A percentile compares a stretch with the other conserved stretches of the same genome.
Evolutionary conservation across 1,140 invertebrate species (phyloP).

Genomic region (Leucophenga varia): DNA sequence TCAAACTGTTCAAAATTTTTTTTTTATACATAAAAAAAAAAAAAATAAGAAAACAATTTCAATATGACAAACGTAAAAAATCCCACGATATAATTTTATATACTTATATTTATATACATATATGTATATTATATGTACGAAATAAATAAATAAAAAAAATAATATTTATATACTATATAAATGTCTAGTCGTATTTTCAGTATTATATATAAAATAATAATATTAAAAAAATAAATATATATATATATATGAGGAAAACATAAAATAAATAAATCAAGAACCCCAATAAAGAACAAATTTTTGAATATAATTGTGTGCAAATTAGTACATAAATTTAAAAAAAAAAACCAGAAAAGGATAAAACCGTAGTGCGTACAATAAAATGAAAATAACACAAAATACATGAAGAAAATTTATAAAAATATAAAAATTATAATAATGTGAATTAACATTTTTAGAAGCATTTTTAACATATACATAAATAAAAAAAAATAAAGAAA

Average conservation of each 20-base stretch:
- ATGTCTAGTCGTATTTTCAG: conserved; percentile 57
- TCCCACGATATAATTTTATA: conserved; percentile 5
- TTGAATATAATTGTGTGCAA: conserved; percentile 34
- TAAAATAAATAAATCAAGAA: too few species aligned
- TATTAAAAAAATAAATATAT: conserved; percentile 22
- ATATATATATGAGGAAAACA: conserved; percentile 17
- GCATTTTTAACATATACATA: conserved; percentile 47
- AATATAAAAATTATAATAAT: conserved; percentile 36
- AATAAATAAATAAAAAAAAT: conserved; percentile 4
- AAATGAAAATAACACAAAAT: conserved; percentile 24
- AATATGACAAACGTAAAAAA: conserved; percentile 8
- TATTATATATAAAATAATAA: conserved; percentile 38
- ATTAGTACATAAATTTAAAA: too few species aligned
- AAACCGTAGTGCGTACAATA: conserved; percentile 45
- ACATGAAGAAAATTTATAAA: too few species aligned
- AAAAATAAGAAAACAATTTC: conserved; percentile 7
- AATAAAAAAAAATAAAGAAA: too few species aligned
- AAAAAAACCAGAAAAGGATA: conserved; percentile 25
- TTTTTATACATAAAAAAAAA: conserved; percentile 2
- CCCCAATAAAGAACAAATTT: conserved; percentile 34
- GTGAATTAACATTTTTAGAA: conserved; percentile 49
- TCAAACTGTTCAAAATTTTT: too few species aligned
- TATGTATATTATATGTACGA: conserved; percentile 2
- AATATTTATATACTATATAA: conserved; percentile 51
- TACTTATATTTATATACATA: too few species aligned